phyloP scores from a whole-genome alignment of 2,888 invertebrate species.

The Drosophila meridionalis region DNA sequence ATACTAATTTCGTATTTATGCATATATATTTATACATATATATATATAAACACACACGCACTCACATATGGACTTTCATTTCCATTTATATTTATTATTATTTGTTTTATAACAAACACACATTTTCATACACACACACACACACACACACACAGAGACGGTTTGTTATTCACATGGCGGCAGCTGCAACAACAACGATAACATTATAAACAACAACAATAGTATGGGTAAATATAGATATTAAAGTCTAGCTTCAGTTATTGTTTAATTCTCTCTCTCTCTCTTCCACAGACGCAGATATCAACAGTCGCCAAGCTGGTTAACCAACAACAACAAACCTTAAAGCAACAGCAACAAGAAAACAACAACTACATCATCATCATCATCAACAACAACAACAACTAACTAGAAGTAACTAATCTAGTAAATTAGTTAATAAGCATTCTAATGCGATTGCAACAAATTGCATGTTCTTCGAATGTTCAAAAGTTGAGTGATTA shows the following conservation, averaged over 20 bases:
- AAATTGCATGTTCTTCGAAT: slow-evolving; percentile 70
- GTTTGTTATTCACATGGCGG: slow-evolving; percentile 23
- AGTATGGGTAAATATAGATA: slow-evolving; percentile 29
- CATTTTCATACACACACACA: not conserved
- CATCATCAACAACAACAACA: slow-evolving; percentile 23
- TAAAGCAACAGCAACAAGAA: slow-evolving; percentile 19
- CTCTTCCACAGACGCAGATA: not conserved
- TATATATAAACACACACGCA: slow-evolving; percentile 12
- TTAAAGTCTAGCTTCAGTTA: not conserved
- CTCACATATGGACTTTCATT: slow-evolving; percentile 18
- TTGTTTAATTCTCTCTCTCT: not conserved
- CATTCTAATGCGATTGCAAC: slow-evolving; percentile 31
- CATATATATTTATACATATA: slow-evolving; percentile 8
- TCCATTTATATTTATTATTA: slow-evolving; percentile 53
- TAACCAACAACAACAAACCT: slow-evolving; percentile 16
- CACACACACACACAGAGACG: slow-evolving; percentile 13
- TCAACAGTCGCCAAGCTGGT: slow-evolving; percentile 25
- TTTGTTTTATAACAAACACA: slow-evolving; percentile 32
- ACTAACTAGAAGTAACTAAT: slow-evolving; percentile 14
- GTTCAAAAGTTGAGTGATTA: slow-evolving; percentile 45
- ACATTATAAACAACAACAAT: slow-evolving; percentile 25
- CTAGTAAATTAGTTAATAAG: slow-evolving; percentile 27
- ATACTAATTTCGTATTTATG: slow-evolving; percentile 4
- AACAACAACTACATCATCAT: slow-evolving; percentile 13
- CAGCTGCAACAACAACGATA: slow-evolving; percentile 20